Base-by-base conservation (phyloP, 2,113 vertebrate genomes). In the Poicephalus gulielmi region DNA sequence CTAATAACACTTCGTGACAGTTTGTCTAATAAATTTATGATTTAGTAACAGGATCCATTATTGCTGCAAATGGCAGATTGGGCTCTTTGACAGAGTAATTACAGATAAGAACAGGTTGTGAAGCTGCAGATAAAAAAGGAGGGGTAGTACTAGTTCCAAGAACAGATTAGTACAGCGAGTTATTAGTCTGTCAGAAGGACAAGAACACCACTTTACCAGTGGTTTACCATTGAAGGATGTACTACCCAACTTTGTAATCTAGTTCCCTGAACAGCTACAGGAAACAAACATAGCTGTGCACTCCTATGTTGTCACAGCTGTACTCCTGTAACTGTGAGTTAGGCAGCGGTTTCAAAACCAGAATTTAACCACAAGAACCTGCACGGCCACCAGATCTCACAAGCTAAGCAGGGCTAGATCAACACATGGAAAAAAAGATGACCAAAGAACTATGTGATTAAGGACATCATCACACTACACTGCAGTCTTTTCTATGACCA, bases 1-100 rank as follows among this genome's bases (percentile, higher is more conserved):
- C 60, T 94, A 92, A 86, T 62, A 73, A 73, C 8, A 39, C 35
- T 88, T 85, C 0, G 0, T 93, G 88, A 94, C 67, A 80, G 31
- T 87, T 90, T 78, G 44, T 59, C 78, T 92, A 86, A 80, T 75
- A 75, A 88, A 87, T 75, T 86, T 0, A 0, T 88, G 86, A 83
- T 88, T 93, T 87, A 91, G 64, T 76, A 91, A 83, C 47, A 80
- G 47, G 67, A 89, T 94, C 81, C 31, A 30, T 85, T 86, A 91
- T 75, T 83, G 81, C 77, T 87, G 84, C 43, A 81, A 75, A 84
- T 50, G 82, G 76, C 68, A 96, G 53, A 91, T 28, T 62, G 44
- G 75, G 53, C 60, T 94, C 82, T 74, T 80, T 76, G 78, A 70
- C 66, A 90, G 60, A 43, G 44, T 60, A 95, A 96, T 95, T 93